Conservation (phyloP, 2,888 invertebrate species). For the Hofmannophila pseudospretella region DNA sequence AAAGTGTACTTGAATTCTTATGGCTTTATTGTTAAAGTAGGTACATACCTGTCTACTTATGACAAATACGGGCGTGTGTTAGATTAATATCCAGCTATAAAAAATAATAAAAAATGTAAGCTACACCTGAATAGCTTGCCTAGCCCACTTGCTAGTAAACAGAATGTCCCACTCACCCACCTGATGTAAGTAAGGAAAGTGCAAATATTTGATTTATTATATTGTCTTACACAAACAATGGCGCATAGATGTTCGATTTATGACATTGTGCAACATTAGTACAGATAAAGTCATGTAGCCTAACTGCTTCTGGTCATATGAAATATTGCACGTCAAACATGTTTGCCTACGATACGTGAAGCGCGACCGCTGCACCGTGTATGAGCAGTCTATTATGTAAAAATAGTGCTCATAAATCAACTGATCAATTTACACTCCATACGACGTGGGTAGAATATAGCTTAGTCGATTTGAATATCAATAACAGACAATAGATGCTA, state of each 20-base stretch:
- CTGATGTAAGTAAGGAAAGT: constrained; percentile 5
- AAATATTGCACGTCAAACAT: constrained; percentile 22
- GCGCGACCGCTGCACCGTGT: constrained; percentile 12
- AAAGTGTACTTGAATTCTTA: not conserved
- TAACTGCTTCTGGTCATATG: constrained; percentile 22
- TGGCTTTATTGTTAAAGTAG: not conserved
- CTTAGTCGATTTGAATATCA: constrained; percentile 40
- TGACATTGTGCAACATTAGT: constrained; percentile 29
- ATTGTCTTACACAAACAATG: constrained; percentile 29
- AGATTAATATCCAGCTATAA: not conserved
- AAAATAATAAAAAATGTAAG: constrained; percentile 1
- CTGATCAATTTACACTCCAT: constrained; percentile 44
- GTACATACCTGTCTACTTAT: not conserved
- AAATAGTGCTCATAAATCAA: constrained; percentile 44
- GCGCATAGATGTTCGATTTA: constrained; percentile 33
- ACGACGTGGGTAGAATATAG: constrained; percentile 43
- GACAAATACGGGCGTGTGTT: not conserved
- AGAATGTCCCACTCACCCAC: not conserved
- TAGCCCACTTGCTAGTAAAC: not conserved
- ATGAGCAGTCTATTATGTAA: constrained; percentile 38
- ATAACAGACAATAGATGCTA: constrained; percentile 26
- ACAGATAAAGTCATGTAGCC: constrained; percentile 22
- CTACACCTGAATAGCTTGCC: not conserved
- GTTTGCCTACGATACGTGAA: constrained; percentile 19
- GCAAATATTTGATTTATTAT: constrained; percentile 17